Conservation (phyloP, 1,140 invertebrate genomes). For the Drosophila bocqueti region DNA sequence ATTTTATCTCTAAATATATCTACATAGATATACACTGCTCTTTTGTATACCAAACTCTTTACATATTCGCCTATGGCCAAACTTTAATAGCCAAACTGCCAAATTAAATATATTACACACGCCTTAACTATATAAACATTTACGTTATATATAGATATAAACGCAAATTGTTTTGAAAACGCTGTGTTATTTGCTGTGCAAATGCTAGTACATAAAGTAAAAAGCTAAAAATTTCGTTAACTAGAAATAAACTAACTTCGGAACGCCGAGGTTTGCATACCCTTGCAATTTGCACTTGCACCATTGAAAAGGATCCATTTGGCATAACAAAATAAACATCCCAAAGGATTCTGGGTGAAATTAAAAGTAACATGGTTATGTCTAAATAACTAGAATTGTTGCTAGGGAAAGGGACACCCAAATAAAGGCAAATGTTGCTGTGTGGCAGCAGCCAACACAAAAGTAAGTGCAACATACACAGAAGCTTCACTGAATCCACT, state of each 20-base stretch:
- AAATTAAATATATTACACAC: slow-evolving; percentile 9
- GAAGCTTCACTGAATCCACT: no score
- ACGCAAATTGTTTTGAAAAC: not conserved
- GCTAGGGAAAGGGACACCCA: no score
- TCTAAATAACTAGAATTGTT: no score
- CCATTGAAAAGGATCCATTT: not conserved
- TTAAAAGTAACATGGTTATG: not conserved
- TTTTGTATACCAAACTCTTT: not conserved
- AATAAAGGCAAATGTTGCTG: no score
- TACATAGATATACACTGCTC: slow-evolving; percentile 30
- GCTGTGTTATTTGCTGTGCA: slow-evolving; percentile 12
- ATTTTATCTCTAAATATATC: slow-evolving; percentile 14
- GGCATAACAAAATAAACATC: not conserved
- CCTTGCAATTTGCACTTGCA: not conserved
- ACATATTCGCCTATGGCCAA: slow-evolving; percentile 5
- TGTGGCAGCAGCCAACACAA: no score
- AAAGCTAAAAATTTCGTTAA: not conserved
- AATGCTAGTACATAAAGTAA: not conserved
- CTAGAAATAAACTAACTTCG: not conserved
- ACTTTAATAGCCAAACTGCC: not conserved
- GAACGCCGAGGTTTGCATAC: not conserved
- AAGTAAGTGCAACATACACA: no score
- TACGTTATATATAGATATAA: not conserved
- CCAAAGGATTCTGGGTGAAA: not conserved
- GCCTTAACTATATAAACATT: slow-evolving; percentile 1